phyloP scores from a whole-genome alignment of 2,888 invertebrate species.

The Drosophila rubida region DNA sequence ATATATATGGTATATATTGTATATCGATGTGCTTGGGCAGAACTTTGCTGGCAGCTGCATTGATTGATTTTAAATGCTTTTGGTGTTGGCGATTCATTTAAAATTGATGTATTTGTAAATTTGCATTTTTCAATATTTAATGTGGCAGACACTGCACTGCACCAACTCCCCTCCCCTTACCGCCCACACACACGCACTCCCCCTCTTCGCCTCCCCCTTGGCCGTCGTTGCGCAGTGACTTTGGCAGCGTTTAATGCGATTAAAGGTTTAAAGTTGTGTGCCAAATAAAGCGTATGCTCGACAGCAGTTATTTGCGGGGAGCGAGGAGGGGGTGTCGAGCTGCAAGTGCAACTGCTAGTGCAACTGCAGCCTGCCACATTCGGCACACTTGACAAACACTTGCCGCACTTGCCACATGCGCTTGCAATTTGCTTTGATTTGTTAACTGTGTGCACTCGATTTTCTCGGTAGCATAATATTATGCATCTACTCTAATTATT shows the following conservation, averaged over 20 bases:
- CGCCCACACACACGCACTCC: slow-evolving; percentile 24
- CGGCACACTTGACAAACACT: not conserved
- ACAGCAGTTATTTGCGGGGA: slow-evolving; percentile 2
- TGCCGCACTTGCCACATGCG: slow-evolving; percentile 28
- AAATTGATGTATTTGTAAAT: slow-evolving; percentile 79
- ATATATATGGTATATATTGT: not conserved
- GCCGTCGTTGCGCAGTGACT: slow-evolving; percentile 44
- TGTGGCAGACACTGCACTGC: slow-evolving; percentile 54
- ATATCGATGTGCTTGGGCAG: slow-evolving; percentile 1
- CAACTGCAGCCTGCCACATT: not conserved
- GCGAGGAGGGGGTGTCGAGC: too few species aligned
- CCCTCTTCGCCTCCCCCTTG: not conserved
- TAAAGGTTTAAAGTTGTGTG: slow-evolving; percentile 77
- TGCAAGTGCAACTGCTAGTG: not conserved
- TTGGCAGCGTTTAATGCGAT: slow-evolving; percentile 76
- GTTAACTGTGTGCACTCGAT: slow-evolving; percentile 52
- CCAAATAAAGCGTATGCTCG: slow-evolving; percentile 69
- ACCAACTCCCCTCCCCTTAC: too few species aligned
- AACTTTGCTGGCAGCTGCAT: slow-evolving; percentile 42
- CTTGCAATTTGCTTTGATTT: slow-evolving; percentile 64
- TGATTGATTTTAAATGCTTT: slow-evolving; percentile 79
- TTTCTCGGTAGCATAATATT: slow-evolving; percentile 57
- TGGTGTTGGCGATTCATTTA: slow-evolving; percentile 76
- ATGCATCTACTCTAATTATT: slow-evolving; percentile 55
- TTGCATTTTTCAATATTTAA: slow-evolving; percentile 78